Base-by-base conservation (phyloP, 2,888 invertebrate genomes). In the Gonocerus acuteangulatus region DNA sequence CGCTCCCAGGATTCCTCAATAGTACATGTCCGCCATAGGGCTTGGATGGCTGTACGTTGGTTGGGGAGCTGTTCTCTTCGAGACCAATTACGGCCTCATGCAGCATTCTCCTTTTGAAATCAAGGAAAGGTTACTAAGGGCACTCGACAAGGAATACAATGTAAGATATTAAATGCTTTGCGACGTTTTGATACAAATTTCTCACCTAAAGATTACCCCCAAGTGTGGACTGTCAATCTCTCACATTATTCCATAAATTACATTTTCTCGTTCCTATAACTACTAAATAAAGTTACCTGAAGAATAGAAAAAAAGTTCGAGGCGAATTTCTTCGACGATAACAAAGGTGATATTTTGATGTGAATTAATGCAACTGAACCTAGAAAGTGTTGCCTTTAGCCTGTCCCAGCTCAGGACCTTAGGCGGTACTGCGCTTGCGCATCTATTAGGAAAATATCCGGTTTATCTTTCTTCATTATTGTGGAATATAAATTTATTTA, bases 111-210 rank as follows among this genome's bases (percentile, higher is more conserved):
- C 71, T 70, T 66, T 83, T 81, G 89, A 93, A 82, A 85, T 95
- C 82, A 92, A 92, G 82, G 87, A 89, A 82, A 90, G 87, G 85
- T 87, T 95, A 85, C 87, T 90, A 82, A 87, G 88, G 85, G 89
- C 93, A 79, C 85, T 95, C 83, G 94, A 95, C 86, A 86, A 84
- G 82, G 89, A 91, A 82, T 91, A 94, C 84, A 93, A 95, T 93
- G 95, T 95, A 90, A 93, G 93, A 68, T 34, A 59, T 59, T 32
- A 36, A 34, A 59, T 45, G 39, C 19, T 48, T 60, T 42, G 49
- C 42, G 32, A 60, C 48, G 44, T 60, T 42, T 60, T 45, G 51
- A 54, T 61, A 48, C 58, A 48, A 63, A 57, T 32, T 32, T 36
- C 32, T 57, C 44, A 39, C 57, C 44, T 23, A 23, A 44, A 49